Evolutionary conservation across 2,888 invertebrate species (phyloP).

Genomic region (Aquatica leii): DNA sequence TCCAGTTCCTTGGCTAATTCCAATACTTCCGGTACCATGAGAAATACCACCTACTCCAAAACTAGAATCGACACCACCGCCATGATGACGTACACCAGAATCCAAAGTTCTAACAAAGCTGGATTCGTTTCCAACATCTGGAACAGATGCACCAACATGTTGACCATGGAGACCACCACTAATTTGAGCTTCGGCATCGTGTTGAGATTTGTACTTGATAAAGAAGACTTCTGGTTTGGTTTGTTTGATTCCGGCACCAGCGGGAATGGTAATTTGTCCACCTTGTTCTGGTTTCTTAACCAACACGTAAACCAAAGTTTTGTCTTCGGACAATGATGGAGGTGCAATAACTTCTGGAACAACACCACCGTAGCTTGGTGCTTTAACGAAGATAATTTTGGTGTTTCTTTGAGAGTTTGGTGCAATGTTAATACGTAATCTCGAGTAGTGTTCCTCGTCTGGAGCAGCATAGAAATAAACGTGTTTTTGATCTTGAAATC

Average conservation of each 20-base stretch:
- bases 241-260: constrained; percentile 77
- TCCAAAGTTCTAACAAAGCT: constrained; percentile 19
- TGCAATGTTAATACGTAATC: constrained; percentile 42
- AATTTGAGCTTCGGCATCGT: constrained; percentile 42
- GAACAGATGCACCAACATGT: constrained; percentile 23
- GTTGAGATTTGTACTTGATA: constrained; percentile 79
- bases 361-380: constrained; percentile 8
- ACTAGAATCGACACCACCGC: not conserved
- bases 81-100: constrained; percentile 3
- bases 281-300: constrained; percentile 71
- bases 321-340: constrained; percentile 28
- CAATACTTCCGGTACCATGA: not conserved
- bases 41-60: not conserved
- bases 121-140: constrained; percentile 16
- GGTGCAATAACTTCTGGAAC: constrained; percentile 43
- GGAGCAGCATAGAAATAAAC: constrained; percentile 56
- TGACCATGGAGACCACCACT: constrained; percentile 33
- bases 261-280: constrained; percentile 77
- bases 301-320: constrained; percentile 38
- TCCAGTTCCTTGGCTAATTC: not conserved
- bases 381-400: constrained; percentile 23
- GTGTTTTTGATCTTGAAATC: constrained; percentile 48
- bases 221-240: constrained; percentile 87
- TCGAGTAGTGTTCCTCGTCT: constrained; percentile 47
- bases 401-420: constrained; percentile 41